Percentiles rank a stretch among this genome's conserved stretches.
These are phyloP conservation scores for Ormyrus pomaceus DNA, from an alignment of 2,888 invertebrate species.

Conservation along the genomic window DNA sequence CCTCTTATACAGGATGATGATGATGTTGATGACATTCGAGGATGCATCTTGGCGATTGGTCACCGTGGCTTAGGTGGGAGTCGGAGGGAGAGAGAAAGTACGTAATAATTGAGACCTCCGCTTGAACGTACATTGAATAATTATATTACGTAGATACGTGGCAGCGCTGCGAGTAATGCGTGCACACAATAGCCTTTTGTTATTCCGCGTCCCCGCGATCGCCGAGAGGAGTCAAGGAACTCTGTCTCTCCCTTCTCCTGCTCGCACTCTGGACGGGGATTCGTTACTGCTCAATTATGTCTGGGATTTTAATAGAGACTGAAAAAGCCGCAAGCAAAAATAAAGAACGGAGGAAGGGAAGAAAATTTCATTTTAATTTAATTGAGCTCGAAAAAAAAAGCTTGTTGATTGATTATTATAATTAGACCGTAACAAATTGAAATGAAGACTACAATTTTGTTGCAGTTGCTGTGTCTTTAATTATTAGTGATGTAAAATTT, in stretches of 20 bases:
- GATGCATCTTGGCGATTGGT: constrained; percentile 42
- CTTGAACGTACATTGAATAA: constrained; percentile 65
- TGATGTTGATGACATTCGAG: constrained; percentile 44
- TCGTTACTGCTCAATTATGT: constrained; percentile 53
- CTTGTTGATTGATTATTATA: constrained; percentile 1
- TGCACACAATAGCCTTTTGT: constrained; percentile 71
- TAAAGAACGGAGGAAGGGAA: background rate
- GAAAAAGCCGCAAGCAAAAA: constrained; percentile 3
- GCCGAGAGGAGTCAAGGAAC: constrained; percentile 54
- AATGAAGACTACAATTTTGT: constrained; percentile 28
- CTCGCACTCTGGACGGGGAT: constrained; percentile 18
- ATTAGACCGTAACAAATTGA: constrained; percentile 24
- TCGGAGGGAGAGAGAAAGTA: constrained; percentile 3
- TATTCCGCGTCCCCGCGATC: constrained; percentile 38
- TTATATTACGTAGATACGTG: constrained; percentile 63
- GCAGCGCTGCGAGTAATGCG: constrained; percentile 53
- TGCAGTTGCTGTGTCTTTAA: background rate
- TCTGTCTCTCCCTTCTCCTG: constrained; percentile 17
- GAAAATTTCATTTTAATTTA: too few relatives aligned
- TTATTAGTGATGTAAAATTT: too few relatives aligned
- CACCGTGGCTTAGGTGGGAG: constrained; percentile 23
- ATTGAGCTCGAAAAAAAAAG: background rate
- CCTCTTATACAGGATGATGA: constrained; percentile 11
- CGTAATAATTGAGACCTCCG: constrained; percentile 57
- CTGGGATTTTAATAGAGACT: background rate